Evolutionary conservation across 1,140 invertebrate genomes (phyloP), one percentile per base, ranked within the genome.

Genomic region (Papilio aristodemus): DNA sequence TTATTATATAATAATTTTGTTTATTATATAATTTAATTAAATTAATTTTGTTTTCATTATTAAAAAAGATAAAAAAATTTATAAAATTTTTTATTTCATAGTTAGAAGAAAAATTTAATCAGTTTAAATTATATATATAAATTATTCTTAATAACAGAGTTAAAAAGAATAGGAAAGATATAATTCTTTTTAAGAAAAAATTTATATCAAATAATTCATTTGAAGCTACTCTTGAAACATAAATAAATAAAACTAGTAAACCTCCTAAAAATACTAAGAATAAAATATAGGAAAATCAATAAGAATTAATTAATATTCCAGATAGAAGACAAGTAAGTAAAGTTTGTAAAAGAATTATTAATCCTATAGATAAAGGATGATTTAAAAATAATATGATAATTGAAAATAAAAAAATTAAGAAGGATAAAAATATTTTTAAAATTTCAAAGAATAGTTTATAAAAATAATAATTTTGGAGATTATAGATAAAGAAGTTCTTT

Each of bases 401-500:
- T 41, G 77, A 84, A 71, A 81, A 67, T 58, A 82, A 69, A 68
- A 90, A 72, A 76, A 89, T 80, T 73, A 83, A 64, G 69, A 85
- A 73, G 54, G 71, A 75, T 63, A 89, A 69, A 78, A 85, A 80
- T 77, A 88, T 80, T 89, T 90, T 83, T 71, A 81, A 70, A 75
- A 92, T 92, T 39, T 87, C 90, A 90, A 86, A 86, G 89, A 85
- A 83, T 92, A 92, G 85, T 92, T 92, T 93, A 76, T 67, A 69
- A 93, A 92, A 92, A 93, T 91, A 89, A 90, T 92, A 92, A 92
- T 93, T 92, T 93, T 93, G 92, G 92, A 92, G 86, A 93, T 93
- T 93, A 93, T 90, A 77, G 89, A 91, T 84, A 92, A 92, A 90
- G 79, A 83, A 68, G 71, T 80, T 86, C 81, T 90, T 91, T 92